Base-by-base conservation (phyloP, 2,113 vertebrate genomes). In the Notarius lentiginosus region DNA sequence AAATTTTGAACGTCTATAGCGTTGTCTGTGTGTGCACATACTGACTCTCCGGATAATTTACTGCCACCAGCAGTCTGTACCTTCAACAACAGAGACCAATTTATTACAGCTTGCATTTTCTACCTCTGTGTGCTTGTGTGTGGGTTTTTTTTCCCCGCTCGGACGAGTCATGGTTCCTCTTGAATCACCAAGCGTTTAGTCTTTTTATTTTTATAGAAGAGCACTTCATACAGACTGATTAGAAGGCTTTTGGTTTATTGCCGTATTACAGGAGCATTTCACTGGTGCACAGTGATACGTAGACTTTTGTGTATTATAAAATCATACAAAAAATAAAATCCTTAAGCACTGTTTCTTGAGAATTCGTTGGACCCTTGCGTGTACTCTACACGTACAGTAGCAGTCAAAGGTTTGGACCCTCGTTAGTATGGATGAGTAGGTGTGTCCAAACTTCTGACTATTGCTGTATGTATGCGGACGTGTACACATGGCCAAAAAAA, bases 61-160 rank as follows among this genome's bases (percentile, higher is more conserved):
- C 97, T 97, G 97, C 96, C 96, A 96, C 95, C 96, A 97, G 96
- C 96, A 96, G 95, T 96, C 94, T 95, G 93, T 96, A 96, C 95
- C 95, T 96, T 94, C 95, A 96, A 96, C 96, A 95, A 96, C 96
- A 95, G 82, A 96, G 97, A 96, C 95, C 94, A 93, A 96, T 97
- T 96, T 97, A 96, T 96, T 91, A 91, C 85, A 88, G 75, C 47
- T 88, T 90, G 95, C 89, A 89, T 93, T 95, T 95, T 95, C 81
- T 88, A 96, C 96, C 96, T 95, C 95, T 94, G 95, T 95, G 94
- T 96, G 94, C 94, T 92, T 90, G 7, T 82, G 79, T 60, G 55
- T 20, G 51, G 12, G 18, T 85, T 51, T 61, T 85, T 80, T 10
- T 66, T 77, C 76, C 20, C 60, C 60, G 84, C 27, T 2, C 18